Conservation (phyloP, 2,113 vertebrate genomes). For the Psilopogon haemacephalus region DNA sequence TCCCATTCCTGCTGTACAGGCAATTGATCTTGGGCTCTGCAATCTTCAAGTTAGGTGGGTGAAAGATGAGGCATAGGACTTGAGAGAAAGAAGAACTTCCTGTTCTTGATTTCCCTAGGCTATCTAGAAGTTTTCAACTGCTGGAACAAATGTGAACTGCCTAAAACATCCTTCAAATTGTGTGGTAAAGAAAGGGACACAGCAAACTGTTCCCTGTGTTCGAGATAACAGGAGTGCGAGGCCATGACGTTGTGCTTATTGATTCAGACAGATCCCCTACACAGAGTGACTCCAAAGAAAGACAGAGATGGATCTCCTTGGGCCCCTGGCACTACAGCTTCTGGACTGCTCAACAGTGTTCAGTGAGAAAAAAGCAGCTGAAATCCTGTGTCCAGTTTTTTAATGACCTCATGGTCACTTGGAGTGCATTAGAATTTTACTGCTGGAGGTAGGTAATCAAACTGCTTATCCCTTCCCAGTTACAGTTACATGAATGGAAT, state of each 20-base stretch:
- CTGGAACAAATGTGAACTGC: neutral
- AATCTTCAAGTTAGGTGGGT: neutral
- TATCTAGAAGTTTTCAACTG: neutral
- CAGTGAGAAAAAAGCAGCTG: neutral
- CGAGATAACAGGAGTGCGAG: neutral
- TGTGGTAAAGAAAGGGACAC: neutral
- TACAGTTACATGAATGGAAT: neutral
- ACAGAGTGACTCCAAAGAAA: neutral
- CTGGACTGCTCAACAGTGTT: neutral
- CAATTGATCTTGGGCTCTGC: neutral
- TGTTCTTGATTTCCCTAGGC: neutral
- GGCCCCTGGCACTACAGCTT: neutral
- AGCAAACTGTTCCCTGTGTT: neutral
- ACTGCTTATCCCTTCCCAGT: neutral
- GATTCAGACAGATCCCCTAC: neutral
- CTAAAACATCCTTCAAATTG: neutral
- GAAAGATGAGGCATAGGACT: neutral
- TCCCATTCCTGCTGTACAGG: neutral
- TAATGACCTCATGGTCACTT: neutral
- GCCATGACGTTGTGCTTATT: fast-evolving
- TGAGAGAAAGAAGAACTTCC: neutral
- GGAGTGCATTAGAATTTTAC: neutral
- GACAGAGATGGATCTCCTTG: neutral
- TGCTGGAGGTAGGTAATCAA: neutral
- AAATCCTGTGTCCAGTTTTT: fast-evolving